Conservation (phyloP, 2,888 invertebrate species). For the Synanthedon myopaeformis region DNA sequence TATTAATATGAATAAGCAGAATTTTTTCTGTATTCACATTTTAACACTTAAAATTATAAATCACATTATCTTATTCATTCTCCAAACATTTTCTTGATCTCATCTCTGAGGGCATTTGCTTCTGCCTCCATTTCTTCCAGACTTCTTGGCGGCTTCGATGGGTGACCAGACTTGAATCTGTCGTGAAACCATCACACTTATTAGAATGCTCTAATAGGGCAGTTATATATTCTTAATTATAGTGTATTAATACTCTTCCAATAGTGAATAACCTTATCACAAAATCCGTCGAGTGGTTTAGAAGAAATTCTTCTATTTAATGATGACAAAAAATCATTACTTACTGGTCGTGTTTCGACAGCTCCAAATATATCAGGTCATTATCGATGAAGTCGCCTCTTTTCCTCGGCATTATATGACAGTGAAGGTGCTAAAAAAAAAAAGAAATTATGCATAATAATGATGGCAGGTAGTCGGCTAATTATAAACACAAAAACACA, state of each 20-base stretch:
- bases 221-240: too few relatives aligned
- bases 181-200: not conserved
- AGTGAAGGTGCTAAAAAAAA: slow-evolving; percentile 83
- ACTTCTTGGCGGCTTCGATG: slow-evolving; percentile 53
- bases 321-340: slow-evolving; percentile 11
- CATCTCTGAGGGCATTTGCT: slow-evolving; percentile 51
- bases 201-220: too few relatives aligned
- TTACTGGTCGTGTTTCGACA: slow-evolving; percentile 77
- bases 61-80: slow-evolving; percentile 1
- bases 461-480: too few relatives aligned
- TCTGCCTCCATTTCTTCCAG: slow-evolving; percentile 75
- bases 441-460: too few relatives aligned
- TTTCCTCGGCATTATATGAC: slow-evolving; percentile 86
- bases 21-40: too few relatives aligned
- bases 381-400: slow-evolving; percentile 82
- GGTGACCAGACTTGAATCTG: slow-evolving; percentile 47
- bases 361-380: slow-evolving; percentile 81
- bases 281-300: not conserved
- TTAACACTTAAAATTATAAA: not conserved
- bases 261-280: not conserved
- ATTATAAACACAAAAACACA: too few relatives aligned
- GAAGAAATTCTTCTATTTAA: not conserved
- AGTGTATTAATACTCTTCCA: not conserved
- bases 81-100: slow-evolving; percentile 25
- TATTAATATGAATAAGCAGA: too few relatives aligned